Percentiles rank a stretch among this genome's conserved stretches.
phyloP scores from a whole-genome alignment of 2,888 invertebrate genomes.

The Carabus problematicus region DNA sequence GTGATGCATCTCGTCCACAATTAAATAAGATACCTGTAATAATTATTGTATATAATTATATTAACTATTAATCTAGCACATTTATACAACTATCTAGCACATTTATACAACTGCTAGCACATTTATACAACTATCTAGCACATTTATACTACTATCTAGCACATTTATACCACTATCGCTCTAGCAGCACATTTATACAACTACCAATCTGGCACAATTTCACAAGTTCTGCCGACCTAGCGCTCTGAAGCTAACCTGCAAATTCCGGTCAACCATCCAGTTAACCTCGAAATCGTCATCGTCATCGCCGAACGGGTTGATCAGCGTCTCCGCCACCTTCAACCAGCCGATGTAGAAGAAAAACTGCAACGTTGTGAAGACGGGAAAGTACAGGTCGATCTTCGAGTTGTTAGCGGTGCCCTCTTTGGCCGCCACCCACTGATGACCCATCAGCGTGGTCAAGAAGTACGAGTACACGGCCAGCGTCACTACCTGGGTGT shows the following conservation, averaged over 20 bases:
- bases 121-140: too few relatives aligned
- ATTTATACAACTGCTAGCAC: too few relatives aligned
- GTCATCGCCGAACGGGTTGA: conserved; percentile 92
- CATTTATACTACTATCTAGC: too few relatives aligned
- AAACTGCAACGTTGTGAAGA: conserved; percentile 89
- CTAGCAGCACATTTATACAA: too few relatives aligned
- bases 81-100: neutral
- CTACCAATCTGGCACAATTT: neutral
- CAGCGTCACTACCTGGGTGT: conserved; percentile 87
- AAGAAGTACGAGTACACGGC: conserved; percentile 93
- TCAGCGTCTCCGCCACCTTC: conserved; percentile 88
- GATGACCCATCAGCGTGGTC: conserved; percentile 86
- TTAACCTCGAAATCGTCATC: conserved; percentile 93
- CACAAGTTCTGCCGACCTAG: neutral
- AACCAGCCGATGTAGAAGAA: conserved; percentile 91
- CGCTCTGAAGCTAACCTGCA: conserved; percentile 70
- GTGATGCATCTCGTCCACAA: conserved; percentile 94
- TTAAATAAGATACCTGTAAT: conserved; percentile 91
- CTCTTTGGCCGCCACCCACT: conserved; percentile 75
- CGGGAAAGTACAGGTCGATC: conserved; percentile 87
- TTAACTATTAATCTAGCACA: conserved; percentile 1
- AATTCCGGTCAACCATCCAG: conserved; percentile 91
- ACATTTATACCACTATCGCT: too few relatives aligned
- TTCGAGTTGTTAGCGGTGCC: conserved; percentile 62
- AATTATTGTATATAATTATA: too few relatives aligned